These are phyloP conservation scores for Chromoteleia sp. DNA, from an alignment of 2,888 invertebrate genomes.

Conservation along the genomic window DNA sequence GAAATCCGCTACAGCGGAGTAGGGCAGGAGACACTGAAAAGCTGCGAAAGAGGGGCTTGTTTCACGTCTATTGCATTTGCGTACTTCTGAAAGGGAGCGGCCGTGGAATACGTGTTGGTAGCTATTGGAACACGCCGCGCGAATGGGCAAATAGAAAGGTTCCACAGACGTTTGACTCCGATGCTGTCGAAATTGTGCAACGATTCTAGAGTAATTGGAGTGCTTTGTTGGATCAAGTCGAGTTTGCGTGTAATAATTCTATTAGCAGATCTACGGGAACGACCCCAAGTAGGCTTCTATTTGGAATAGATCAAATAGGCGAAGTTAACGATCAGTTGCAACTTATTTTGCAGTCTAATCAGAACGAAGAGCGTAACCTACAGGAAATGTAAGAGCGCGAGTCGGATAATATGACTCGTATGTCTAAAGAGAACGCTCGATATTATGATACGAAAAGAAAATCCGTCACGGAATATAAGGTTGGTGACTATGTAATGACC, in stretches of 20 bases:
- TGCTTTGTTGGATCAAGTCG: neutral
- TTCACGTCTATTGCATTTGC: conserved; percentile 73
- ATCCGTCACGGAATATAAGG: neutral
- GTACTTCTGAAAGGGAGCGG: conserved; percentile 75
- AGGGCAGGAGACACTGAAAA: too few relatives aligned
- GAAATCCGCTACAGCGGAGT: too few relatives aligned
- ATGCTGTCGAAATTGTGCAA: conserved; percentile 36
- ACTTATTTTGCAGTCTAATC: neutral
- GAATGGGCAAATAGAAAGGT: conserved; percentile 80
- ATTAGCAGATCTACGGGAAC: conserved; percentile 69
- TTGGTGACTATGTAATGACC: conserved; percentile 7
- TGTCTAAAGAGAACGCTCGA: neutral
- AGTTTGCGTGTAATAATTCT: conserved; percentile 72
- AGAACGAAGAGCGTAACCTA: too few relatives aligned
- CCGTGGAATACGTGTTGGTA: conserved; percentile 72
- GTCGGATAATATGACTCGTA: too few relatives aligned
- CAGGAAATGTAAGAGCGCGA: neutral
- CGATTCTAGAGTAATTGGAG: conserved; percentile 25
- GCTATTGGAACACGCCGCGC: conserved; percentile 76
- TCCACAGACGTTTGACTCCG: conserved; percentile 73
- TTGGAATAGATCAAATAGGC: conserved; percentile 74
- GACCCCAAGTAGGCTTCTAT: conserved; percentile 74
- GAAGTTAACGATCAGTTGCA: neutral
- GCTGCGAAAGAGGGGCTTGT: too few relatives aligned
- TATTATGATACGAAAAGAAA: neutral